These are phyloP conservation scores for Ormyrus pomaceus DNA, from an alignment of 2,888 invertebrate species.

Conservation along the genomic window DNA sequence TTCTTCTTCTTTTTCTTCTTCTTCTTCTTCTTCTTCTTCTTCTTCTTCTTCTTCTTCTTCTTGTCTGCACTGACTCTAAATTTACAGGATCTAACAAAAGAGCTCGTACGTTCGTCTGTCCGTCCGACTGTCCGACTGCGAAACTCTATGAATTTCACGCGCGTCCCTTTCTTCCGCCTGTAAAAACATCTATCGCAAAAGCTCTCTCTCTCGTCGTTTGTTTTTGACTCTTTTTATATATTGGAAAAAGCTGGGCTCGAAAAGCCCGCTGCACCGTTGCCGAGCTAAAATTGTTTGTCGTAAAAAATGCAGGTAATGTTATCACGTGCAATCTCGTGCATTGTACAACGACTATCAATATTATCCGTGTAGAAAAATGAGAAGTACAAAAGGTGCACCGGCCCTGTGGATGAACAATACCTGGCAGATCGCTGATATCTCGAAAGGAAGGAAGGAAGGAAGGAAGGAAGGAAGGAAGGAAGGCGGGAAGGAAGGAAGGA, in stretches of 20 bases:
- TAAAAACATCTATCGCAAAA: constrained; percentile 15
- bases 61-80: constrained; percentile 6
- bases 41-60: too few relatives aligned
- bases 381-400: constrained; percentile 62
- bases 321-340: constrained; percentile 57
- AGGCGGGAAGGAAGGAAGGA: background rate
- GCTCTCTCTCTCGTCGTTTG: too few relatives aligned
- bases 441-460: background rate
- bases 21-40: too few relatives aligned
- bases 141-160: constrained; percentile 30
- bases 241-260: background rate
- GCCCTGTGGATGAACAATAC: constrained; percentile 19
- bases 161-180: constrained; percentile 27
- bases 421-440: constrained; percentile 15
- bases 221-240: background rate
- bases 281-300: constrained; percentile 36
- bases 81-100: constrained; percentile 36
- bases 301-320: constrained; percentile 45
- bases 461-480: background rate
- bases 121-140: constrained; percentile 22
- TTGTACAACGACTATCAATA: constrained; percentile 55
- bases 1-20: too few relatives aligned
- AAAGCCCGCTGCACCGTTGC: too few relatives aligned
- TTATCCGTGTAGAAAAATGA: constrained; percentile 61
- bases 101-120: constrained; percentile 4